Base-by-base conservation (phyloP, 2,113 vertebrate genomes). In the Marmota flaviventris region DNA sequence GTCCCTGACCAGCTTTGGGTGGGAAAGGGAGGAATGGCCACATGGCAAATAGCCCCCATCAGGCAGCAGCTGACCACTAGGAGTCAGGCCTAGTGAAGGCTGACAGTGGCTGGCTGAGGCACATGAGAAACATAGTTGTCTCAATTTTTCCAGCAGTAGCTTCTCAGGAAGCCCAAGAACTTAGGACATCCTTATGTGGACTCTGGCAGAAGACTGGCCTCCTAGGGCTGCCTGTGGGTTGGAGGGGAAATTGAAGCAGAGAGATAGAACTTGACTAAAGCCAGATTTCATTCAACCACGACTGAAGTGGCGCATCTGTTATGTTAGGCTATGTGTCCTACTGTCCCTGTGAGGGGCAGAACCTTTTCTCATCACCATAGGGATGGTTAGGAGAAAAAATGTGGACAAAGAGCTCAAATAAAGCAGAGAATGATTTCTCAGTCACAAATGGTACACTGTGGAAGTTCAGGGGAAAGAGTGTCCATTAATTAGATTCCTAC, bases 221-320 rank as follows among this genome's bases (percentile, higher is more conserved):
- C 58, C 20, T 29, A n/a, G 25, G 24, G 37, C 39, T 20, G 76
- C 18, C 61, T n/a, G 14, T 22, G n/a, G 12, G 29, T 63, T 77
- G 63, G 83, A 65, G 56, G 75, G 67, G 51, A 90, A 94, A 95
- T 51, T 61, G 78, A 91, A 67, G 45, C 37, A 85, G 37, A 76
- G 81, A 61, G 58, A 24, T 69, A 32, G 72, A 76, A 95, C 94
- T 70, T 89, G 67, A 76, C 20, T 53, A 63, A 48, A 22, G 34
- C 18, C n/a, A 34, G 42, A 75, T 97, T 94, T 91, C 70, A 73
- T 56, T 58, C 24, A 69, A 58, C 39, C 39, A 70, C 78, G 84
- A 82, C 18, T 53, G 37, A 56, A 25, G 42, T 69, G 77, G 81
- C 73, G 8, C n/a, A 91, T 1, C 22, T 87, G 24, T 27, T 45